Evolutionary conservation across 1,140 invertebrate species (phyloP).

Genomic region (Drosophila pruinosa): DNA sequence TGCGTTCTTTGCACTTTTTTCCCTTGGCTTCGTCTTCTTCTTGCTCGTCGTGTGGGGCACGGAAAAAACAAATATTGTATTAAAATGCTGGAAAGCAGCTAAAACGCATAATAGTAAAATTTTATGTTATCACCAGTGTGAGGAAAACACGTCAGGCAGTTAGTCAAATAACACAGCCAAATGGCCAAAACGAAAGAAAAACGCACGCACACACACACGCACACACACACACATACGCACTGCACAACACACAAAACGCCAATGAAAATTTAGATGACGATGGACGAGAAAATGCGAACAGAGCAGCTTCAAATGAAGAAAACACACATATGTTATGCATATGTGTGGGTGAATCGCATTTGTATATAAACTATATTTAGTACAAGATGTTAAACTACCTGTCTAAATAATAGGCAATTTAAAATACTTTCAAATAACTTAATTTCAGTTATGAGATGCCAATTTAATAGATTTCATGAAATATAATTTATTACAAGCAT

Average conservation of each 20-base stretch:
- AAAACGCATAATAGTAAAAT: slow-evolving; percentile 83
- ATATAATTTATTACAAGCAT: too few relatives aligned
- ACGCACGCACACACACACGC: slow-evolving; percentile 13
- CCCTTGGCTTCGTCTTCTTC: slow-evolving; percentile 9
- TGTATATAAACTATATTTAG: slow-evolving; percentile 11
- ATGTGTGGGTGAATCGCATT: not conserved
- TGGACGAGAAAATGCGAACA: slow-evolving; percentile 29
- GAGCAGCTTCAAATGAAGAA: slow-evolving; percentile 7
- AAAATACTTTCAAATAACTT: too few relatives aligned
- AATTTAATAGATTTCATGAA: too few relatives aligned
- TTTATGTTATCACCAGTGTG: slow-evolving; percentile 82
- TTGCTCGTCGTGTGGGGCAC: slow-evolving; percentile 23
- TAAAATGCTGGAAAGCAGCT: slow-evolving; percentile 83
- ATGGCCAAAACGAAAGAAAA: slow-evolving; percentile 45
- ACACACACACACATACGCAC: slow-evolving; percentile 23
- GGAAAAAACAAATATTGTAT: slow-evolving; percentile 78
- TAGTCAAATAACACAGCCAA: slow-evolving; percentile 72
- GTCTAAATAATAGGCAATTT: not conserved
- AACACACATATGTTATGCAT: slow-evolving; percentile 1
- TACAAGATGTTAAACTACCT: not conserved
- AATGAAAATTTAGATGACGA: slow-evolving; percentile 72
- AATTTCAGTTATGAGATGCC: too few relatives aligned
- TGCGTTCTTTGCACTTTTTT: slow-evolving; percentile 30
- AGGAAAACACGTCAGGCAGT: slow-evolving; percentile 81
- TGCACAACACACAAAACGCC: slow-evolving; percentile 50